Base-by-base conservation (phyloP, 2,888 invertebrate genomes). In the Pycnomerus fuliginosus region DNA sequence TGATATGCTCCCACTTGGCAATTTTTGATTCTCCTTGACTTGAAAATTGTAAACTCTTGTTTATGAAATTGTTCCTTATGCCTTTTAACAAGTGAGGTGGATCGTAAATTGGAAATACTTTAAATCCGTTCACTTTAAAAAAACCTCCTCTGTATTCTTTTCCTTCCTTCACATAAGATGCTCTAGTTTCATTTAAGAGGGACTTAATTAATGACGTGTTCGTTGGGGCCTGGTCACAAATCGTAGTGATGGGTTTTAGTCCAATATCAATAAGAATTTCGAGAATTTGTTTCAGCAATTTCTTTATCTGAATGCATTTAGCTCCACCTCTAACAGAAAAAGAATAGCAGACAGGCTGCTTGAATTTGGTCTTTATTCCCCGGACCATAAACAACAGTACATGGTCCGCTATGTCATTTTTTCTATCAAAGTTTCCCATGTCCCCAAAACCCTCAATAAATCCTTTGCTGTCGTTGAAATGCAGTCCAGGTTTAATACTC, bases 211-310 rank as follows among this genome's bases (percentile, higher is more conserved):
- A 16, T 22, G 7, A 17, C 8, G 20, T 20, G 20, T 33, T 33
- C 4, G 33, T 20, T 10, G 33, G 8, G 3, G 33, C 17, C 10
- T 33, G 33, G 13, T 33, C 33, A 20, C 33, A 33, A 33, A 33
- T 16, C 7, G 17, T 33, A 4, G 33, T 16, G 3, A 33, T 20
- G 8, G 22, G 33, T 11, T 33, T 33, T 7, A 22, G 16, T 3
- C 29, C 29, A 13, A 13, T 29, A 7, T 29, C 29, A 3, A 29
- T 13, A 5, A 12, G 3, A 4, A 12, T 3, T 5, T 11, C 15
- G 7, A 29, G 3, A 29, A 12, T 29, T 29, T 12, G n/a, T 29
- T 29, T 29, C 14, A 11, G 8, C 11, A 11, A 5, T 14, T 29
- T 5, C 12, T 7, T 20, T 20, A 20, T 20, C 20, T 7, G 20